phyloP scores from a whole-genome alignment of 2,888 invertebrate species.

The Lasioglossum leucozonium region DNA sequence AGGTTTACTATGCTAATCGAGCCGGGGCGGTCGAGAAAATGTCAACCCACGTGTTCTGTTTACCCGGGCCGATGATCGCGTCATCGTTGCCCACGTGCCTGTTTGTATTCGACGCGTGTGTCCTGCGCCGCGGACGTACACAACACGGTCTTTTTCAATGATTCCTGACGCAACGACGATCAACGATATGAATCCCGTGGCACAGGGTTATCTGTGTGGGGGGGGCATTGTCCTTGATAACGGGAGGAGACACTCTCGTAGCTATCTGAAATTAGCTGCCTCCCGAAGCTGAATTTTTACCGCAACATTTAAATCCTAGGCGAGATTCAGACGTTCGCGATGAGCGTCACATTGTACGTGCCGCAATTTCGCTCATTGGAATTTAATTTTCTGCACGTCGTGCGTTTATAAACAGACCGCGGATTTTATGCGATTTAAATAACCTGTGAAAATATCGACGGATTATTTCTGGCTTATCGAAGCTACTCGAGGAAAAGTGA shows the following conservation, averaged over 20 bases:
- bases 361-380: no score
- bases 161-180: neutral
- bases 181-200: neutral
- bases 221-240: neutral
- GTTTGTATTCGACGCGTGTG: slow-evolving; percentile 34
- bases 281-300: neutral
- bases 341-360: no score
- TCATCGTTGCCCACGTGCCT: slow-evolving; percentile 50
- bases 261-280: neutral
- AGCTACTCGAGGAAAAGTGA: neutral
- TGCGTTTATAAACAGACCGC: neutral
- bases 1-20: slow-evolving; percentile 80
- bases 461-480: no score
- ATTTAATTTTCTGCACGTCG: neutral
- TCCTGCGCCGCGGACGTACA: neutral
- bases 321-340: neutral
- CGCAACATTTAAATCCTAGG: neutral
- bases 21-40: slow-evolving; percentile 71
- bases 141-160: neutral
- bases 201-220: neutral
- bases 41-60: slow-evolving; percentile 78
- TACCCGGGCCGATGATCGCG: slow-evolving; percentile 58
- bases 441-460: no score
- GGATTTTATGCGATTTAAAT: neutral
- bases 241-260: neutral